Percentiles rank a stretch among this genome's conserved stretches.
Conservation (phyloP, 2,797 vertebrate species). For the Molossus molossus region DNA sequence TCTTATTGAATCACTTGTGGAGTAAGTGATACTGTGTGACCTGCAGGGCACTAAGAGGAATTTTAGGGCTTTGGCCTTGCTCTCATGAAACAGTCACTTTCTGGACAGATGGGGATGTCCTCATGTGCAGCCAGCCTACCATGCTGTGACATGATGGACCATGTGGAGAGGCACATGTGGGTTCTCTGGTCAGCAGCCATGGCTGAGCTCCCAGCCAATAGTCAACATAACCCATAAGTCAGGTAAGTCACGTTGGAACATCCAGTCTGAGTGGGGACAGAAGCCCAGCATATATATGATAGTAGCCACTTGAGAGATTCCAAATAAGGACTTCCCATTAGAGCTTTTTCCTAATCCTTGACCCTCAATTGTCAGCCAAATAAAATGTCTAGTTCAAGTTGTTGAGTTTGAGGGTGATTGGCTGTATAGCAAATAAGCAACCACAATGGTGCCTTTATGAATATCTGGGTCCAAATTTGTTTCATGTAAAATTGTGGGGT, state of each 20-base stretch:
- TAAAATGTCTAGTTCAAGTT: neutral
- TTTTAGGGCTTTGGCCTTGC: neutral
- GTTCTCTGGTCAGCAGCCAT: neutral
- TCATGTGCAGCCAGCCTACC: fast-evolving
- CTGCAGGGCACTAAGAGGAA: neutral
- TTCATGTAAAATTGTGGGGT: fast-evolving
- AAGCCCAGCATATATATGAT: neutral
- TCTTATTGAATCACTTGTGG: neutral
- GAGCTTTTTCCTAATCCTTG: neutral
- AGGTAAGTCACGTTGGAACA: neutral
- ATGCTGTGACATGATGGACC: neutral
- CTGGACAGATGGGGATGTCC: neutral
- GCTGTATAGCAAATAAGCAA: neutral
- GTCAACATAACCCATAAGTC: neutral
- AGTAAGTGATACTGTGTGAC: fast-evolving
- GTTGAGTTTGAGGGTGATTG: neutral
- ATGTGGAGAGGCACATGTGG: fast-evolving
- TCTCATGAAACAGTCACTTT: neutral
- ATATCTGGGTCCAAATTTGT: neutral
- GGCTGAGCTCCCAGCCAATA: neutral
- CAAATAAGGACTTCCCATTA: neutral
- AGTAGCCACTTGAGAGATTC: neutral
- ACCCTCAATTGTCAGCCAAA: neutral
- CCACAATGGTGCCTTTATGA: neutral
- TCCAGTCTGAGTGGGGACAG: fast-evolving